phyloP scores from a whole-genome alignment of 2,888 invertebrate genomes.

The Hermodice carunculata region DNA sequence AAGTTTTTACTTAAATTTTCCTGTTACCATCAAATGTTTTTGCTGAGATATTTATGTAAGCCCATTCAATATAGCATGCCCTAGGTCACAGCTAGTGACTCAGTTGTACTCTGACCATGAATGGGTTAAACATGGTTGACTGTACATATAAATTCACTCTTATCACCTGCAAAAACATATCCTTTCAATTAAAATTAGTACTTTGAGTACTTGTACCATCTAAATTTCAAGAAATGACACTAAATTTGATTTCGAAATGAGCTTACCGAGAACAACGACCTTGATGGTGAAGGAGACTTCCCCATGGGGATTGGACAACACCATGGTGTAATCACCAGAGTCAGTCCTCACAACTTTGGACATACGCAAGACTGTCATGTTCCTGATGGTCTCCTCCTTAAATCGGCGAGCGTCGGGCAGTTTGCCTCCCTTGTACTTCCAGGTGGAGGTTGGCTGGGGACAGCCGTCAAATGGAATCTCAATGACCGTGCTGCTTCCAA shows the following conservation, averaged over 20 bases:
- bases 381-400: constrained; percentile 35
- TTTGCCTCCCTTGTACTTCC: constrained; percentile 41
- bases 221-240: neutral
- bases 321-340: constrained; percentile 36
- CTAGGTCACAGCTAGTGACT: neutral
- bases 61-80: too few species aligned
- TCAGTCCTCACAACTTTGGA: constrained; percentile 32
- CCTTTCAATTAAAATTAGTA: neutral
- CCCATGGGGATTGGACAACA: constrained; percentile 38
- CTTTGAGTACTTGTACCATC: neutral
- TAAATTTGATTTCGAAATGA: neutral
- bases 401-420: constrained; percentile 34
- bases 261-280: constrained; percentile 73
- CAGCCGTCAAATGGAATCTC: constrained; percentile 47
- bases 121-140: too few species aligned
- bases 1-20: too few species aligned
- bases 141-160: neutral
- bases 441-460: constrained; percentile 45
- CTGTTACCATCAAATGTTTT: too few species aligned
- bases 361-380: constrained; percentile 38
- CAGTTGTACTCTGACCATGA: too few species aligned
- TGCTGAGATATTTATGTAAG: too few species aligned
- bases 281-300: constrained; percentile 28
- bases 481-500: constrained; percentile 41
- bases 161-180: neutral